Percentiles rank a stretch among this genome's conserved stretches.
phyloP scores from a whole-genome alignment of 2,113 vertebrate species.

The Otus sunia region DNA sequence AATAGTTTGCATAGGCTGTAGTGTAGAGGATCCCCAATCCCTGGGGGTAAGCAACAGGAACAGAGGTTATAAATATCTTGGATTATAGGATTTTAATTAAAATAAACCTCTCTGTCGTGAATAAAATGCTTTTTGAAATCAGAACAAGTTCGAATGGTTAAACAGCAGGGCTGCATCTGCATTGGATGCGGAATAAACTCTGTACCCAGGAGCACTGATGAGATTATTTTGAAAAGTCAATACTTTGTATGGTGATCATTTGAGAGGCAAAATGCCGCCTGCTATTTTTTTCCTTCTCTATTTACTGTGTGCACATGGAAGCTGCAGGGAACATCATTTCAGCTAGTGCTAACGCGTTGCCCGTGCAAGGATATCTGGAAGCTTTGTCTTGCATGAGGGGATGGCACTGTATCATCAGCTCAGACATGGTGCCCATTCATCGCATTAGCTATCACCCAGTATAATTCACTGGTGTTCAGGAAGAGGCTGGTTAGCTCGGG shows the following conservation, averaged over 20 bases:
- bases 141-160: neutral
- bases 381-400: neutral
- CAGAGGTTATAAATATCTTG: neutral
- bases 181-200: neutral
- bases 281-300: neutral
- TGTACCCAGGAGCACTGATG: neutral
- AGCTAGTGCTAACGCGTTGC: neutral
- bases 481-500: neutral
- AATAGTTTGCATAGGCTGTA: neutral
- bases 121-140: neutral
- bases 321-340: neutral
- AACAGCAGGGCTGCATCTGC: neutral
- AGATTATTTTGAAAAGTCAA: neutral
- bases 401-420: neutral
- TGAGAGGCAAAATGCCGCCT: neutral
- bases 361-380: neutral
- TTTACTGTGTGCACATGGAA: neutral
- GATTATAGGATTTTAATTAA: neutral
- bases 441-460: fast-evolving
- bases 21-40: neutral
- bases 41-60: neutral
- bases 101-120: neutral
- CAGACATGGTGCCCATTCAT: fast-evolving
- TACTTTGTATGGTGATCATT: neutral
- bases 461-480: neutral